phyloP scores from a whole-genome alignment of 2,113 vertebrate genomes.

The Plecotus auritus region DNA sequence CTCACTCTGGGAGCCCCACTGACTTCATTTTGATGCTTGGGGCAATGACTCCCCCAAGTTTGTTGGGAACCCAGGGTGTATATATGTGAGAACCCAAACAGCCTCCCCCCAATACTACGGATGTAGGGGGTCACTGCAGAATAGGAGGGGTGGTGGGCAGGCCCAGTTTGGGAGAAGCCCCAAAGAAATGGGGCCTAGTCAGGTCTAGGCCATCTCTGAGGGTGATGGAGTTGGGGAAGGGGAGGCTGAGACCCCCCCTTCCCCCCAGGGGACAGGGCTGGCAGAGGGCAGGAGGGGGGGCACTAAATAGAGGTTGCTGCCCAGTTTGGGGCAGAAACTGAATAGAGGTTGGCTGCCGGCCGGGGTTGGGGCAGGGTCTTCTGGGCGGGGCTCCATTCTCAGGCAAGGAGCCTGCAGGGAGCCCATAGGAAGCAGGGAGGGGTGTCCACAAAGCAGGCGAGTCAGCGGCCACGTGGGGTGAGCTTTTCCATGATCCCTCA shows the following conservation, averaged over 20 bases:
- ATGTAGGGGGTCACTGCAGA: background rate
- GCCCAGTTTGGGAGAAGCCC: too few species aligned
- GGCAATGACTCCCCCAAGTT: background rate
- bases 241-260: fast-evolving
- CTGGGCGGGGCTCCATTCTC: background rate
- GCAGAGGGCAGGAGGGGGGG: background rate
- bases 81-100: background rate
- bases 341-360: background rate
- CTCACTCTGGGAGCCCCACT: background rate
- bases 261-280: background rate
- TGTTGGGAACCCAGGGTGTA: background rate
- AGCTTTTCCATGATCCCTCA: background rate
- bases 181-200: too few species aligned
- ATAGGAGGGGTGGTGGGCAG: background rate
- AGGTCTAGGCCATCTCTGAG: fast-evolving
- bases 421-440: too few species aligned
- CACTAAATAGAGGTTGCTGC: background rate
- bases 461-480: background rate
- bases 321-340: background rate
- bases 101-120: fast-evolving
- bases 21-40: background rate
- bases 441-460: background rate
- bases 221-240: background rate
- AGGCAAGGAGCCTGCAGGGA: background rate
- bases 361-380: background rate